Percentiles rank a stretch among this genome's conserved stretches.
phyloP scores from a whole-genome alignment of 1,140 invertebrate species.

The Rhagoletis zephyria region DNA sequence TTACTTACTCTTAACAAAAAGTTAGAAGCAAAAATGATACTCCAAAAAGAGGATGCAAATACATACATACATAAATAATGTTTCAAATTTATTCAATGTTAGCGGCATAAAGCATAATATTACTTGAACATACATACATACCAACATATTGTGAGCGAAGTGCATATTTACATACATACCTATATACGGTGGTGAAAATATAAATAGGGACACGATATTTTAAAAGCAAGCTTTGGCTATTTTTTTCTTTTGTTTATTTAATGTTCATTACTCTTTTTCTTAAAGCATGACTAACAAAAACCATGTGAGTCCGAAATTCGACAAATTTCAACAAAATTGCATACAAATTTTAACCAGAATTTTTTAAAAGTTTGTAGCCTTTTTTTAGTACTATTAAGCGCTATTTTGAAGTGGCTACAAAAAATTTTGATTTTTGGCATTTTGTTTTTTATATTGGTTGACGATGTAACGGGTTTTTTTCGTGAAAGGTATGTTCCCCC shows the following conservation, averaged over 20 bases:
- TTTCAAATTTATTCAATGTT: background rate
- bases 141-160: background rate
- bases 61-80: background rate
- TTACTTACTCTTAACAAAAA: background rate
- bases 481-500: no score
- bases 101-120: slow-evolving; percentile 20
- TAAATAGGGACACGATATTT: background rate
- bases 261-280: no score
- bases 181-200: background rate
- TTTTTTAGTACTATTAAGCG: no score
- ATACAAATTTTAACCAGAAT: background rate
- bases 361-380: no score
- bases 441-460: no score
- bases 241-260: no score
- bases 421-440: no score
- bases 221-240: no score
- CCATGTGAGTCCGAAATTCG: no score
- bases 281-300: no score
- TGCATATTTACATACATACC: background rate
- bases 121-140: slow-evolving; percentile 19
- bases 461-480: no score
- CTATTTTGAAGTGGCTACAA: no score
- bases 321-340: background rate
- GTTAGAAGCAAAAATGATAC: background rate
- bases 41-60: background rate